Base-by-base conservation (phyloP, 2,888 invertebrate genomes). In the Eupithecia subfuscata region DNA sequence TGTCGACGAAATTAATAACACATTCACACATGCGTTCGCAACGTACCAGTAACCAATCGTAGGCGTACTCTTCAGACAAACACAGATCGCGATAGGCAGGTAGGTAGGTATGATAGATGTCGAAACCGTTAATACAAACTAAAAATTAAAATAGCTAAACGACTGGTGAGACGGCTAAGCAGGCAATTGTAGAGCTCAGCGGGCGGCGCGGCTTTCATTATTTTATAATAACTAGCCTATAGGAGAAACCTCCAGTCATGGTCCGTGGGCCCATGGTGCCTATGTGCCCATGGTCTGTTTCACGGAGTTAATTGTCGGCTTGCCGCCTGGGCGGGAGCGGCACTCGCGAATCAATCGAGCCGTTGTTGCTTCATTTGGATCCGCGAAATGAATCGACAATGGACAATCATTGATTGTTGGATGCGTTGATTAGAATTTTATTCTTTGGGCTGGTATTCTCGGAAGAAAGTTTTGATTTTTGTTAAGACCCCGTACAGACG, bases 101-200 rank as follows among this genome's bases (percentile, higher is more conserved):
- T 65, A 83, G 90, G 90, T 91, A 60, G 60, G 25, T 60, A 60
- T 25, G 60, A 60, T 60, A 91, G 85, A 85, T 82, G 89, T 92
- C 91, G 91, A 92, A 92, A 93, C 93, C 93, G 94, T 93, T 92
- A 92, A 88, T 90, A 92, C 94, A 95, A 94, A 94, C 94, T 92
- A 92, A 94, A 94, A 94, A 94, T 94, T 93, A 94, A 95, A 95
- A 95, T 91, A 93, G 92, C 92, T 93, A 94, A 94, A 93, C 93
- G 93, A 91, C 90, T 91, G 90, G 88, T 89, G 90, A 88, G 88
- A 85, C 91, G 90, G 89, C 92, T 94, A 95, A 94, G 91, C 91
- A 94, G 94, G 89, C 94, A 93, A 94, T 95, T 95, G 95, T 95
- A 86, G 90, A 81, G 83, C 95, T 82, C 95, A 94, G 95, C 95